These are phyloP conservation scores for Caranx melampygus DNA, from an alignment of 2,113 vertebrate species.

Conservation along the genomic window DNA sequence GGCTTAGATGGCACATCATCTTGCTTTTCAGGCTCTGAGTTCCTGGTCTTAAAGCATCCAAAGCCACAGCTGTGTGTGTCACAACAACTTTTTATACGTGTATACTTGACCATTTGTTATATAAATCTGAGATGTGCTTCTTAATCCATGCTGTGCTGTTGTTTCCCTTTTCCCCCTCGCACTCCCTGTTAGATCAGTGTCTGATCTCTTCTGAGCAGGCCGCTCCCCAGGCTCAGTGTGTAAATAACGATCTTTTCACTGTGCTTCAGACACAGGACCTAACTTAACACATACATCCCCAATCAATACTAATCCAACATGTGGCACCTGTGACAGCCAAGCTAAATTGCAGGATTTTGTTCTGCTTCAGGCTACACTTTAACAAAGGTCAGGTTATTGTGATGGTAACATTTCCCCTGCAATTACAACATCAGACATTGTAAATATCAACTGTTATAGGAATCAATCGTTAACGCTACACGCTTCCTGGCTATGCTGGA, in stretches of 20 bases:
- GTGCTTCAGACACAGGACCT: constrained; percentile 14
- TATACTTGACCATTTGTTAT: neutral
- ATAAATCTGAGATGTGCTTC: neutral
- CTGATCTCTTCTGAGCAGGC: constrained; percentile 17
- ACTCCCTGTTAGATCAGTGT: constrained; percentile 7
- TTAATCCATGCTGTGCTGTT: neutral
- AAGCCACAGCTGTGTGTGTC: neutral
- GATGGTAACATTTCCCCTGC: constrained; percentile 14
- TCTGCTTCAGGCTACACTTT: constrained; percentile 31
- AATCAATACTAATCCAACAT: constrained; percentile 59
- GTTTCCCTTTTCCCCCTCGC: neutral
- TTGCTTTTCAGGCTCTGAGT: constrained; percentile 5
- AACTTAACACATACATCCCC: constrained; percentile 35
- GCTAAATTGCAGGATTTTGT: constrained; percentile 29
- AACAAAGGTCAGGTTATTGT: constrained; percentile 30
- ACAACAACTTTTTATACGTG: neutral
- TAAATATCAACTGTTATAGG: constrained; percentile 19
- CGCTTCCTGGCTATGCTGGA: neutral
- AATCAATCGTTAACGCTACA: neutral
- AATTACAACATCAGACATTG: neutral
- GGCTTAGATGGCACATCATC: constrained; percentile 14
- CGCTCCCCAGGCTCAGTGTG: neutral
- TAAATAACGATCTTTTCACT: constrained; percentile 26
- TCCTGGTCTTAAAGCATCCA: neutral
- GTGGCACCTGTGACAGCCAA: constrained; percentile 10